Conservation (phyloP, 2,888 invertebrate genomes). For the Polydrusus cervinus region DNA sequence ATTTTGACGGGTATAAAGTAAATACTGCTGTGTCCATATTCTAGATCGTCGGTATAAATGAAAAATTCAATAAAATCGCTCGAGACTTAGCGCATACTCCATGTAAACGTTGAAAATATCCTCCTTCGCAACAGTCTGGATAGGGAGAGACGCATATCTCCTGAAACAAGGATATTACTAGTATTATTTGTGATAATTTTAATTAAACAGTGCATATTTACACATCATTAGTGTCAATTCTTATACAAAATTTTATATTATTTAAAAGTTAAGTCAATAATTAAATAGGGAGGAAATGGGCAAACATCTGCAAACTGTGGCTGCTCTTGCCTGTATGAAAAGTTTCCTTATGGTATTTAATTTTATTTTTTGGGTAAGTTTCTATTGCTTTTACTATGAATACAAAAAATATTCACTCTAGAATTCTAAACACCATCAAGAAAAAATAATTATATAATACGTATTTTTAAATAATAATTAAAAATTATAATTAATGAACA, state of each 20-base stretch:
- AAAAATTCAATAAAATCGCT: slow-evolving; percentile 3
- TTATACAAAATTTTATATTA: background rate
- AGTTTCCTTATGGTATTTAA: slow-evolving; percentile 86
- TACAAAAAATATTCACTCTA: background rate
- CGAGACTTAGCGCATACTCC: slow-evolving; percentile 5
- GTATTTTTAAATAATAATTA: no score
- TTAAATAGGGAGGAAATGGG: slow-evolving; percentile 73
- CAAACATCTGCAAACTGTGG: slow-evolving; percentile 82
- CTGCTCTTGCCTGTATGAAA: slow-evolving; percentile 86
- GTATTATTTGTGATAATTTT: slow-evolving; percentile 31
- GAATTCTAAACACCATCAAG: background rate
- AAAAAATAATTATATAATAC: no score
- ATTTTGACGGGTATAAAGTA: no score
- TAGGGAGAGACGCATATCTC: slow-evolving; percentile 32
- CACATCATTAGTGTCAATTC: slow-evolving; percentile 7
- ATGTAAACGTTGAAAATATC: slow-evolving; percentile 32
- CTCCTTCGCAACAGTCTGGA: slow-evolving; percentile 31
- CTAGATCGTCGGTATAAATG: background rate
- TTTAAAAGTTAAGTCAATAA: background rate
- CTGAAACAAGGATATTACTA: slow-evolving; percentile 2
- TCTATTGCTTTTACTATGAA: no score
- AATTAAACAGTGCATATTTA: slow-evolving; percentile 15
- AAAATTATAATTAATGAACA: no score
- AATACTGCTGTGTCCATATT: no score
- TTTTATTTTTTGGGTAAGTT: slow-evolving; percentile 86